Percentiles rank a stretch among this genome's conserved stretches.
phyloP scores from a whole-genome alignment of 2,797 vertebrate genomes.

The Acanthiza pusilla region DNA sequence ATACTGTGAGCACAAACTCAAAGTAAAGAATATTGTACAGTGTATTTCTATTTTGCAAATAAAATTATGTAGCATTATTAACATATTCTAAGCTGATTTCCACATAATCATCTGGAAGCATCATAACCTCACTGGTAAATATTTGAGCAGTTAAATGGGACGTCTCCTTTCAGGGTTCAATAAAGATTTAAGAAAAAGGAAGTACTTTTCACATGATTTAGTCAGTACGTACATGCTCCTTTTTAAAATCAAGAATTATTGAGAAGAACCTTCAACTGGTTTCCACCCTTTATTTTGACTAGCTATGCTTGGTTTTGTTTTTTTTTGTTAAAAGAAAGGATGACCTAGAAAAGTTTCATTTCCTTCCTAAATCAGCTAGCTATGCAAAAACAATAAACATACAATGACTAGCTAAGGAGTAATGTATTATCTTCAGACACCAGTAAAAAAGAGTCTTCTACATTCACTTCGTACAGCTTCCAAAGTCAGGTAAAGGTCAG shows the following conservation, averaged over 20 bases:
- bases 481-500: slow-evolving; percentile 5
- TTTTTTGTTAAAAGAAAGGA: neutral
- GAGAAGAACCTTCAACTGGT: neutral
- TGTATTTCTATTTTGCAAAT: neutral
- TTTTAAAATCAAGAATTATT: neutral
- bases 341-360: neutral
- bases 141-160: neutral
- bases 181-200: neutral
- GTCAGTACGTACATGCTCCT: neutral
- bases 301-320: neutral
- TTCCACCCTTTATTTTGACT: neutral
- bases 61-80: neutral
- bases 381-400: slow-evolving; percentile 13
- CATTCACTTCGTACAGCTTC: neutral
- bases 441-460: neutral
- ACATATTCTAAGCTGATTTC: neutral
- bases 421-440: neutral
- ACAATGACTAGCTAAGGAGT: neutral
- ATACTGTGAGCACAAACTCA: neutral
- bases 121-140: neutral
- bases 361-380: neutral
- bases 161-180: neutral
- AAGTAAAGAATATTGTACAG: neutral
- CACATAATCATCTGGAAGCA: neutral
- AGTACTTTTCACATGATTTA: neutral